A percentile compares a stretch with the other conserved stretches of the same genome.
These are phyloP conservation scores for Rhizoglyphus robini DNA, from an alignment of 1,140 invertebrate species.

Conservation along the genomic window DNA sequence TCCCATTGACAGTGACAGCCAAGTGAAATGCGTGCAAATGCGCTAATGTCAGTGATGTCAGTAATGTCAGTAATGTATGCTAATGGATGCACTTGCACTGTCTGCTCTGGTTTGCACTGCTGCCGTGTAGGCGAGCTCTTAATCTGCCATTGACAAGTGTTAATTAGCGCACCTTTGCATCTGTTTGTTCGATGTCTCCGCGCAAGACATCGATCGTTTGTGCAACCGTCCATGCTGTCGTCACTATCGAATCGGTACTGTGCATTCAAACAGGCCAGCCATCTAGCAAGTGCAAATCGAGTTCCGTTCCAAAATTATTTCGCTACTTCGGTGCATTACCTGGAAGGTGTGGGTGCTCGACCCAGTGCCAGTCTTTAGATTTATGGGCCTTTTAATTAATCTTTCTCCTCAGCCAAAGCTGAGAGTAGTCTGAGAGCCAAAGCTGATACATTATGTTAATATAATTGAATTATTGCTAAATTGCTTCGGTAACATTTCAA, in stretches of 20 bases:
- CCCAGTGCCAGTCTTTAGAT: too few species aligned
- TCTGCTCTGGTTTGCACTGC: neutral
- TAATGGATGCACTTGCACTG: neutral
- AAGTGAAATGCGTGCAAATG: slow-evolving; percentile 1
- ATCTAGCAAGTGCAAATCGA: too few species aligned
- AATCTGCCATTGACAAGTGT: slow-evolving; percentile 10
- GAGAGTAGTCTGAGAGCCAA: neutral
- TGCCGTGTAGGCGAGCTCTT: neutral
- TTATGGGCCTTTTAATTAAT: slow-evolving; percentile 16
- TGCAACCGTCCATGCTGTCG: too few species aligned
- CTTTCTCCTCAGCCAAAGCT: neutral
- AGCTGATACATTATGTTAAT: neutral
- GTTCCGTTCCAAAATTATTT: neutral
- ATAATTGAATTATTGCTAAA: slow-evolving; percentile 5
- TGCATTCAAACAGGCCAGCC: too few species aligned
- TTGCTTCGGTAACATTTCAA: slow-evolving; percentile 5
- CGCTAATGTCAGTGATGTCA: too few species aligned
- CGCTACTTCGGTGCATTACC: neutral
- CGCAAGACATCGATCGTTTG: too few species aligned
- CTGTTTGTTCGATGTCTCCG: neutral
- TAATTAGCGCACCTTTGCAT: neutral
- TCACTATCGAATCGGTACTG: neutral
- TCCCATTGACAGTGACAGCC: neutral
- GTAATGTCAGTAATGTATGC: too few species aligned
- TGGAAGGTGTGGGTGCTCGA: neutral